These are phyloP conservation scores for Chaetogeoica ovagalla DNA, from an alignment of 2,888 invertebrate species.

Conservation along the genomic window DNA sequence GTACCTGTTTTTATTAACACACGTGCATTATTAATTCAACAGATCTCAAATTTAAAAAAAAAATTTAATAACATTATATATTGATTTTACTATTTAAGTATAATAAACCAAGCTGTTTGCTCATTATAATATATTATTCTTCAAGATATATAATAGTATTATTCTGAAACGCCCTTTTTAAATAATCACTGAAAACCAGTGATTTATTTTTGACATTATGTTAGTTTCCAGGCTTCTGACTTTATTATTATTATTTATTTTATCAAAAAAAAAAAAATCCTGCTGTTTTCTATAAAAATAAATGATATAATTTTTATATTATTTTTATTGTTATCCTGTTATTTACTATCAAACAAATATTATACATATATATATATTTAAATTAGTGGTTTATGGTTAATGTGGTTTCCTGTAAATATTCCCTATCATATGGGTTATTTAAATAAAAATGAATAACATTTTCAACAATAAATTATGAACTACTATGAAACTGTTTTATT, in stretches of 20 bases:
- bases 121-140: no score
- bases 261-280: background rate
- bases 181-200: no score
- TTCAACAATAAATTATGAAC: background rate
- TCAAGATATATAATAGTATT: no score
- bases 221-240: no score
- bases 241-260: background rate
- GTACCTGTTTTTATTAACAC: no score
- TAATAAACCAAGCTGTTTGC: no score
- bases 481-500: background rate
- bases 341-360: background rate
- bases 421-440: background rate
- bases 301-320: background rate
- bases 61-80: no score
- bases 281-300: background rate
- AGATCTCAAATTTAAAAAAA: no score
- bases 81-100: no score
- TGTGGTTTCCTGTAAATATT: slow-evolving; percentile 31
- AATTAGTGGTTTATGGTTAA: slow-evolving; percentile 19
- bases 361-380: background rate
- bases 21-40: no score
- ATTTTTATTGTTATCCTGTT: background rate
- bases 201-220: no score
- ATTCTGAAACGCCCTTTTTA: no score
- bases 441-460: slow-evolving; percentile 18